Evolutionary conservation across 2,888 invertebrate genomes (phyloP), one percentile per base, ranked within the genome.

Genomic region (Carpatolechia fugitivella): DNA sequence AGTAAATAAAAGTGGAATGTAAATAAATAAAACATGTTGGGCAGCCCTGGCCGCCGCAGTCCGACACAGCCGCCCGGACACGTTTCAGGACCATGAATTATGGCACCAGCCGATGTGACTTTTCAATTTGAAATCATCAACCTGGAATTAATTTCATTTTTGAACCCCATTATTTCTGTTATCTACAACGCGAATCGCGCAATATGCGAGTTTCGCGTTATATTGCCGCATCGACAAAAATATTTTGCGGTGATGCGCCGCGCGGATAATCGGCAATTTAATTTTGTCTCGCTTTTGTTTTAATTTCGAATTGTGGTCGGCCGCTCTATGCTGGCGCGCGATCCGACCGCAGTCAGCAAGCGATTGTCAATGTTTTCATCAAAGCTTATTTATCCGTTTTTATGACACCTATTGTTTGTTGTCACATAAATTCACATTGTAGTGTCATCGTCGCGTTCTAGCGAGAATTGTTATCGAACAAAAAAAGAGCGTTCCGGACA

Each of bases 121-220:
- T 91, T 90, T 91, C 91, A 91, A 91, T 90, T 91, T 89, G 90
- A 90, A 90, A 89, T 91, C 91, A 89, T 90, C 89, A 90, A 89
- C 88, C 85, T 89, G 90, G 90, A 90, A 90, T 90, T 90, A 90
- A 90, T 90, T 90, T 86, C 84, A 89, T 89, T 90, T 90, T 90
- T 90, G 88, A 88, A 88, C 87, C 83, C 89, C 87, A 89, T 90
- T 89, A 90, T 89, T 90, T 85, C 87, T 86, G 85, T 84, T 89
- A 89, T 89, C 89, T 86, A 83, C 80, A 76, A 44, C 75, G 73
- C 76, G 78, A 81, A 86, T 87, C 86, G 85, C 75, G 74, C 88
- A 89, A 89, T 89, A 90, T 88, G 89, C 86, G 86, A 82, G 74
- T 78, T 84, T 82, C 78, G 73, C 79, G 80, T 85, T 88, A 85